These are phyloP conservation scores for Heliconius hermathena DNA, from an alignment of 1,140 invertebrate genomes.

Conservation along the genomic window DNA sequence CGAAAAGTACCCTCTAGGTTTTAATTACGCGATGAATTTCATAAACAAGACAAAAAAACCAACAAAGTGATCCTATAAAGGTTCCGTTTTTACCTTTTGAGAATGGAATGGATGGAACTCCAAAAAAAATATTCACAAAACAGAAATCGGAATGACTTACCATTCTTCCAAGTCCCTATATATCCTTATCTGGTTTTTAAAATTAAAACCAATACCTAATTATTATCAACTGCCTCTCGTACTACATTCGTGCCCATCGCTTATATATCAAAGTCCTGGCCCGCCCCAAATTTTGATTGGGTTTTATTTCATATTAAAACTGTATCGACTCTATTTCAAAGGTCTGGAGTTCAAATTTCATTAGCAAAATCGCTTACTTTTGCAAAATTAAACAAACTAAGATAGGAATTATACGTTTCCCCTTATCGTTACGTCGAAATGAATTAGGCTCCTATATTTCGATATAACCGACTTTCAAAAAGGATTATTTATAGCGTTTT, in stretches of 20 bases:
- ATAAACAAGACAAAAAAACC: no score
- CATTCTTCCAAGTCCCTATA: no score
- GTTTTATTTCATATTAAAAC: constrained; percentile 18
- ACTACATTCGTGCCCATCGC: constrained; percentile 58
- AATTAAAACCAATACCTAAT: background rate
- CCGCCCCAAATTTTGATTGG: constrained; percentile 70
- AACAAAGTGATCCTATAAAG: no score
- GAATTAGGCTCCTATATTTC: constrained; percentile 51
- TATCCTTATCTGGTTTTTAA: background rate
- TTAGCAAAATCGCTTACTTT: constrained; percentile 42
- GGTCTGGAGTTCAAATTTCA: background rate
- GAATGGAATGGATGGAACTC: no score
- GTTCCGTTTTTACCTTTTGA: no score
- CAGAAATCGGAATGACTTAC: no score
- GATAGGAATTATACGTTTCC: constrained; percentile 50
- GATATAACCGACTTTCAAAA: constrained; percentile 21
- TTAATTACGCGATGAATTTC: no score
- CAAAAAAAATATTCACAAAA: no score
- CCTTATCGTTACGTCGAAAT: constrained; percentile 54
- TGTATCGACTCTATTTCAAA: background rate
- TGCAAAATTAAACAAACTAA: constrained; percentile 59
- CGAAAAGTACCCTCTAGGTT: no score
- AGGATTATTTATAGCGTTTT: background rate
- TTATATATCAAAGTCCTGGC: constrained; percentile 62
- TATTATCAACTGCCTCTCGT: constrained; percentile 28